Evolutionary conservation across 2,113 vertebrate species (phyloP).

Genomic region (Chitala chitala): DNA sequence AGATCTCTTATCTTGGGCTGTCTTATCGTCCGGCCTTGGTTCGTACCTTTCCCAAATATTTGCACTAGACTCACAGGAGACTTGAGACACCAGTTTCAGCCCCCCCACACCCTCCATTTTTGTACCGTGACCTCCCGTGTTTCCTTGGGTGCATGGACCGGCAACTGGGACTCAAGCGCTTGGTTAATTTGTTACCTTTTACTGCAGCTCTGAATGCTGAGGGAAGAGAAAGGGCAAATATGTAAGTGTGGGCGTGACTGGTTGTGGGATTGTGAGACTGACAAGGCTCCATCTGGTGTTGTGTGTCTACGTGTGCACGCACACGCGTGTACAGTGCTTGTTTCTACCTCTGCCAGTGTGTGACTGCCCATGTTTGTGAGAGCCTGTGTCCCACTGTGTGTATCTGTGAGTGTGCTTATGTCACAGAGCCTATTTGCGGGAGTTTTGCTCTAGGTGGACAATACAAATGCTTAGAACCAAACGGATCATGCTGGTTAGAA

Average conservation of each 20-base stretch:
- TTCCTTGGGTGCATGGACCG: constrained; percentile 32
- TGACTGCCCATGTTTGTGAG: too few species aligned
- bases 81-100: constrained; percentile 44
- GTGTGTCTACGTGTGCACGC: constrained; percentile 30
- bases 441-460: too few species aligned
- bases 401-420: neutral
- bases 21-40: constrained; percentile 46
- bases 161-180: constrained; percentile 54
- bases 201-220: constrained; percentile 40
- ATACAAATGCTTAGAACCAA: too few species aligned
- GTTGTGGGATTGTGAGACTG: constrained; percentile 7
- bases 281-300: constrained; percentile 22
- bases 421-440: too few species aligned
- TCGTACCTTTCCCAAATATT: constrained; percentile 52
- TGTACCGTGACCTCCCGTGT: constrained; percentile 49
- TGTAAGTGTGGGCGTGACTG: constrained; percentile 34
- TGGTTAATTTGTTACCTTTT: constrained; percentile 67
- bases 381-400: neutral
- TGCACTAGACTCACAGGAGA: constrained; percentile 38
- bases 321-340: constrained; percentile 21
- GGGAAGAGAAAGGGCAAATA: constrained; percentile 32
- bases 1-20: constrained; percentile 43
- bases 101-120: constrained; percentile 36
- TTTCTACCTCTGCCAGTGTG: too few species aligned
- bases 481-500: too few species aligned